phyloP scores from a whole-genome alignment of 2,888 invertebrate species.

The Leucophenga montana region DNA sequence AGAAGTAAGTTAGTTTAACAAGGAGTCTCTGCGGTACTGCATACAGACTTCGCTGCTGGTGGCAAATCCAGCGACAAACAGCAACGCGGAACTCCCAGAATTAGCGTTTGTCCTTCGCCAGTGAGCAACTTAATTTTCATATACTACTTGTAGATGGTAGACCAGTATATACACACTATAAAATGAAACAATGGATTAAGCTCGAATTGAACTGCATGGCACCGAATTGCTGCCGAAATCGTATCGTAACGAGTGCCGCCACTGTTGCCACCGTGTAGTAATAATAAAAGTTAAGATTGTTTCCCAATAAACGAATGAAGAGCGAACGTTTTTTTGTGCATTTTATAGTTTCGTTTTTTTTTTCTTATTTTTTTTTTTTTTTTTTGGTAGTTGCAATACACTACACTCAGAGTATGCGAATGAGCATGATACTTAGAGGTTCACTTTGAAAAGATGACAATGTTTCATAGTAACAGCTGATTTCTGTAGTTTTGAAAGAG shows the following conservation, averaged over 20 bases:
- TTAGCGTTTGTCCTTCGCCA: constrained; percentile 13
- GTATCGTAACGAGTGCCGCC: not conserved
- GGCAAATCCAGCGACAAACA: constrained; percentile 28
- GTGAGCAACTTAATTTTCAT: constrained; percentile 50
- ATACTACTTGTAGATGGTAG: too few relatives aligned
- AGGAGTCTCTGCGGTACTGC: too few relatives aligned
- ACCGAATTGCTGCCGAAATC: not conserved
- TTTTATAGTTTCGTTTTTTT: not conserved
- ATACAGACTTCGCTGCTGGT: constrained; percentile 12
- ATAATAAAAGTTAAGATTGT: constrained; percentile 57
- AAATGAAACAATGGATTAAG: constrained; percentile 55
- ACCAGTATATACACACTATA: too few relatives aligned
- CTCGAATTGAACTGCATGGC: constrained; percentile 6
- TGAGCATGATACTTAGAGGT: too few relatives aligned
- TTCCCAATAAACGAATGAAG: constrained; percentile 9
- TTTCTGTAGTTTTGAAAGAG: too few relatives aligned
- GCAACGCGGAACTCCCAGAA: constrained; percentile 29
- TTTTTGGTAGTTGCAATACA: not conserved
- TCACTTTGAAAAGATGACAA: too few relatives aligned
- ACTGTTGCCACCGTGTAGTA: constrained; percentile 37
- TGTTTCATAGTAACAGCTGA: too few relatives aligned
- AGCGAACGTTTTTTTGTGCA: not conserved
- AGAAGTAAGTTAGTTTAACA: too few relatives aligned
- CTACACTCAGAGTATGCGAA: too few relatives aligned
- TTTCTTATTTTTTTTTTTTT: not conserved